phyloP scores from a whole-genome alignment of 2,888 invertebrate genomes.

The Cephonodes hylas region DNA sequence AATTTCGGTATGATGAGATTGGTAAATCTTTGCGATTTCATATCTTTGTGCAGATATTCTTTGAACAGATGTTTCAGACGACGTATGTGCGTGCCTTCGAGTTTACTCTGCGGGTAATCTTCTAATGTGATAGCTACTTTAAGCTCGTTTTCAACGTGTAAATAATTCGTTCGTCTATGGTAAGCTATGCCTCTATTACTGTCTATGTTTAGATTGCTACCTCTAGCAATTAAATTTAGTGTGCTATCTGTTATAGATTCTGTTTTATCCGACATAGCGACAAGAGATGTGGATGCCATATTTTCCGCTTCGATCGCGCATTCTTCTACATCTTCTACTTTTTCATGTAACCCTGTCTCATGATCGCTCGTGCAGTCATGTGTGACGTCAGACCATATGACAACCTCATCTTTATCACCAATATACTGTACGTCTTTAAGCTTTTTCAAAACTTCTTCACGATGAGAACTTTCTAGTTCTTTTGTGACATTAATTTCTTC shows the following conservation, averaged over 20 bases:
- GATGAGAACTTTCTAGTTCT: constrained; percentile 38
- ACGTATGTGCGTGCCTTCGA: constrained; percentile 67
- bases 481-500: constrained; percentile 29
- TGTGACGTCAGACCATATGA: constrained; percentile 51
- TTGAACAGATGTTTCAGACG: constrained; percentile 67
- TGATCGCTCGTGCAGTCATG: constrained; percentile 32
- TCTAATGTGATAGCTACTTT: constrained; percentile 68
- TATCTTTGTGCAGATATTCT: constrained; percentile 66
- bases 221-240: constrained; percentile 52
- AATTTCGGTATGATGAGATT: constrained; percentile 69
- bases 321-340: constrained; percentile 24
- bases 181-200: constrained; percentile 71
- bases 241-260: constrained; percentile 57
- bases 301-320: constrained; percentile 16
- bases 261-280: constrained; percentile 53
- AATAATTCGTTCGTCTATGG: constrained; percentile 68
- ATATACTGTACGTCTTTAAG: constrained; percentile 54
- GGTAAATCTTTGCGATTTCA: constrained; percentile 61
- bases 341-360: constrained; percentile 26
- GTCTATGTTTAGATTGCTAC: constrained; percentile 62
- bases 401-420: constrained; percentile 50
- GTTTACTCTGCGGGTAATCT: constrained; percentile 66
- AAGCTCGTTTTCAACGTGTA: constrained; percentile 65
- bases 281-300: constrained; percentile 35
- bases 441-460: constrained; percentile 49